Base-by-base conservation (phyloP, 2,888 invertebrate species). In the Cosmia trapezina region DNA sequence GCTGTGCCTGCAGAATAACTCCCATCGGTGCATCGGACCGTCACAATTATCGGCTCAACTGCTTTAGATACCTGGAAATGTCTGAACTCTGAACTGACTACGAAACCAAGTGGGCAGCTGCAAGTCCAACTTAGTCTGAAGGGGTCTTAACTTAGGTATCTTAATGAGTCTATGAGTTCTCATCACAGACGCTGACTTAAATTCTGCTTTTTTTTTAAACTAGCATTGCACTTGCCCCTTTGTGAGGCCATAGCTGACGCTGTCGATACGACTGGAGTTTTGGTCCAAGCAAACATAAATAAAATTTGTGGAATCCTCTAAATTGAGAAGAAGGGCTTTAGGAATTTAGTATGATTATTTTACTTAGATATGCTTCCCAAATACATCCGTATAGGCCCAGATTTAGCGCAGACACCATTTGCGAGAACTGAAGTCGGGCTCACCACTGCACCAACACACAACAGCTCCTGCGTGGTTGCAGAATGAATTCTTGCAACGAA, bases 401-500 rank as follows among this genome's bases (percentile, higher is more conserved):
- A 91, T 83, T 90, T 92, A 8, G 91, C 85, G 80, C 95, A 95
- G 17, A 93, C 87, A 28, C 92, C 93, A 78, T 89, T 92, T 5
- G 92, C 93, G 41, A 96, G 70, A 57, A 95, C 90, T 54, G 93
- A 91, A 53, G 84, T 90, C 2, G 80, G 70, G 73, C 92, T 92
- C 4, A 96, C 78, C 28, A 95, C 90, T 28, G 94, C 95, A 19
- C 95, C 95, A 12, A 96, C 83, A 76, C 96, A 96, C 62, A 96
- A 83, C 33, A 95, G 78, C 73, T 94, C 90, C 33, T 91, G 89
- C 14, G 93, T 87, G 22, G 90, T 83, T 28, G 90, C 83, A 0
- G 93, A 94, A 78, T 94, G 89, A 78, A 96, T 93, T 84, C 94
- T 89, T 19, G 94, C 96, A 7, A 91, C 92, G 78, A 87, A 96